Conservation (phyloP, 2,797 vertebrate species). For the Clarias fuscus region DNA sequence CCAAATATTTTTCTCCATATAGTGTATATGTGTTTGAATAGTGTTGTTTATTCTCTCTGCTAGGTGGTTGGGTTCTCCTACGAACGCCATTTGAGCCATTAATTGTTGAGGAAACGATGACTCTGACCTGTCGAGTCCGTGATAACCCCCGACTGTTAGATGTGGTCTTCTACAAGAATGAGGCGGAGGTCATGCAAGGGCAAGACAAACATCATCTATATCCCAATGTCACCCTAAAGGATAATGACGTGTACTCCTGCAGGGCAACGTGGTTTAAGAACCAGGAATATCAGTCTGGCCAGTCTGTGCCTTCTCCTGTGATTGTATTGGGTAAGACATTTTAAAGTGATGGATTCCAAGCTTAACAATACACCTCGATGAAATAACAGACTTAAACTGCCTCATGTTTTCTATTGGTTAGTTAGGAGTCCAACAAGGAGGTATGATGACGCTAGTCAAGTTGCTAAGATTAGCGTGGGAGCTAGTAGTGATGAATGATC, state of each 20-base stretch:
- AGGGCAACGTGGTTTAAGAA: slow-evolving; percentile 63
- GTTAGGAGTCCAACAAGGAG: not conserved
- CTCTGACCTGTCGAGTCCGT: slow-evolving; percentile 62
- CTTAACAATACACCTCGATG: not conserved
- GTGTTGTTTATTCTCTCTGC: not conserved
- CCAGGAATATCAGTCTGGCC: slow-evolving; percentile 32
- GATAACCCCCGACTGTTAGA: slow-evolving; percentile 19
- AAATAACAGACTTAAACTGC: not conserved
- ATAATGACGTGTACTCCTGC: slow-evolving; percentile 69
- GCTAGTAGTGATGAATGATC: not conserved
- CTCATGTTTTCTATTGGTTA: not conserved
- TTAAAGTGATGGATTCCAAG: not conserved
- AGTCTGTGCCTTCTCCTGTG: slow-evolving; percentile 48
- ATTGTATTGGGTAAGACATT: slow-evolving; percentile 46
- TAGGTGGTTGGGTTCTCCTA: slow-evolving; percentile 70
- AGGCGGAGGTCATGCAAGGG: slow-evolving; percentile 57
- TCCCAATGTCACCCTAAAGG: slow-evolving; percentile 46
- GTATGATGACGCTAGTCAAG: not conserved
- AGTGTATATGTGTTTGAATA: too few species aligned
- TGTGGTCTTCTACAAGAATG: slow-evolving; percentile 68
- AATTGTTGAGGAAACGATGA: slow-evolving; percentile 58
- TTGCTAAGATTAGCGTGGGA: not conserved
- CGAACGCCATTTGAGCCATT: slow-evolving; percentile 33
- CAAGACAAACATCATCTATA: slow-evolving; percentile 38
- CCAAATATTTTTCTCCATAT: too few species aligned